phyloP scores from a whole-genome alignment of 2,888 invertebrate genomes.

The Pandemis cinnamomeana region DNA sequence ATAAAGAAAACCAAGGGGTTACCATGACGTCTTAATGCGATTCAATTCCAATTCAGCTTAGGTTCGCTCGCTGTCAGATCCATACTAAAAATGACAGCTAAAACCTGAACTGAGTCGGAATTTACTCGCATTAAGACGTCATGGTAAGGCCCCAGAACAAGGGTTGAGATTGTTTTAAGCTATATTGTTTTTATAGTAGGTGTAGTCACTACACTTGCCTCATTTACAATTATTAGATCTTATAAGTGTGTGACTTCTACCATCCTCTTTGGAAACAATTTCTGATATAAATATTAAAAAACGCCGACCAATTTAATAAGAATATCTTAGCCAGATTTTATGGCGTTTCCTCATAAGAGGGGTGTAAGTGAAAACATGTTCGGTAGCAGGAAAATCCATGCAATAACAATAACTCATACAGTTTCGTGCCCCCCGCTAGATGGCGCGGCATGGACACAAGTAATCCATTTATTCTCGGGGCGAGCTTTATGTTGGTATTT shows the following conservation, averaged over 20 bases:
- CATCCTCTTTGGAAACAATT: neutral
- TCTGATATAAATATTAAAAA: conserved; percentile 51
- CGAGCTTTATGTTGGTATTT: conserved; percentile 81
- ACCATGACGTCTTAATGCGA: too few relatives aligned
- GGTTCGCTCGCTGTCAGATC: too few relatives aligned
- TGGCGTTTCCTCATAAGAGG: conserved; percentile 73
- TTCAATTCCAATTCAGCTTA: too few relatives aligned
- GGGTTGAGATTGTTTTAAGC: too few relatives aligned
- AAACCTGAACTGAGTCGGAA: too few relatives aligned
- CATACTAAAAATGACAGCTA: too few relatives aligned
- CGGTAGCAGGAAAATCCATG: conserved; percentile 79
- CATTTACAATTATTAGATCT: too few relatives aligned
- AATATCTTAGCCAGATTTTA: conserved; percentile 77
- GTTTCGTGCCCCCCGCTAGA: conserved; percentile 79
- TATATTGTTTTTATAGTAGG: neutral
- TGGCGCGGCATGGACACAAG: conserved; percentile 80
- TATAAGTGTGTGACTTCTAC: neutral
- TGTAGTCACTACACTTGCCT: too few relatives aligned
- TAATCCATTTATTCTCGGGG: conserved; percentile 85
- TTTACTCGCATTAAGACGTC: too few relatives aligned
- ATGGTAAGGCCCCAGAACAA: too few relatives aligned
- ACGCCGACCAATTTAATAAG: conserved; percentile 74
- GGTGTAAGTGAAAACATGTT: conserved; percentile 82
- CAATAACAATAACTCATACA: conserved; percentile 83
- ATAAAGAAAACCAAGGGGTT: too few relatives aligned